Percentiles rank a stretch among this genome's conserved stretches.
Evolutionary conservation across 2,113 vertebrate species (phyloP).

Genomic region (Myocastor coypus): DNA sequence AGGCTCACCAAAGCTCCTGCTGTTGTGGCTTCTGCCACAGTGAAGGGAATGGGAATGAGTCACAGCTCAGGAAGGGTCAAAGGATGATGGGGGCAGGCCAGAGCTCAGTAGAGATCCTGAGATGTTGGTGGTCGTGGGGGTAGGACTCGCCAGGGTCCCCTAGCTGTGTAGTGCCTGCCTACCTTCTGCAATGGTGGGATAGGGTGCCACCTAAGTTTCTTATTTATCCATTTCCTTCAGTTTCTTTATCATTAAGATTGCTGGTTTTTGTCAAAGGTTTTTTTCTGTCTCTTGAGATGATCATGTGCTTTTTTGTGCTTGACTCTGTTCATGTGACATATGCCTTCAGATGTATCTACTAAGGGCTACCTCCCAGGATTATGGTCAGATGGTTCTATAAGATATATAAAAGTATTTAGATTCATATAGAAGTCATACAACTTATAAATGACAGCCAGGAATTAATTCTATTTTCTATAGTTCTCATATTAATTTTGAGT

Average conservation of each 20-base stretch:
- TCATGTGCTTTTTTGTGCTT: background rate
- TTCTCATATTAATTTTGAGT: background rate
- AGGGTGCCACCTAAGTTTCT: background rate
- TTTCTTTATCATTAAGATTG: background rate
- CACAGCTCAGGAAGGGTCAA: too few relatives aligned
- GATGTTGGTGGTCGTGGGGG: too few relatives aligned
- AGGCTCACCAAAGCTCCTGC: too few relatives aligned
- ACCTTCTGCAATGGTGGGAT: too few relatives aligned
- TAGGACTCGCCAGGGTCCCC: too few relatives aligned
- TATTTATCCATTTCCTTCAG: background rate
- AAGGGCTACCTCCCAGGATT: background rate
- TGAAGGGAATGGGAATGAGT: too few relatives aligned
- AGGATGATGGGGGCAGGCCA: too few relatives aligned
- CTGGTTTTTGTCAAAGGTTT: background rate
- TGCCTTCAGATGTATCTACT: background rate
- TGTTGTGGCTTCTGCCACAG: too few relatives aligned
- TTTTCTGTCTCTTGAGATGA: background rate
- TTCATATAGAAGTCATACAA: background rate
- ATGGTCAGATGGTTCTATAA: background rate
- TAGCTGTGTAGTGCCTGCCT: too few relatives aligned
- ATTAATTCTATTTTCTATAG: background rate
- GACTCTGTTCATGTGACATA: background rate
- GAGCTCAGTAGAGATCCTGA: too few relatives aligned
- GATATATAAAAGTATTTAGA: background rate
- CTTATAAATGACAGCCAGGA: background rate